A percentile compares a stretch with the other conserved stretches of the same genome.
Evolutionary conservation across 1,140 invertebrate species (phyloP).

Genomic region (Neotoxoptera formosana): DNA sequence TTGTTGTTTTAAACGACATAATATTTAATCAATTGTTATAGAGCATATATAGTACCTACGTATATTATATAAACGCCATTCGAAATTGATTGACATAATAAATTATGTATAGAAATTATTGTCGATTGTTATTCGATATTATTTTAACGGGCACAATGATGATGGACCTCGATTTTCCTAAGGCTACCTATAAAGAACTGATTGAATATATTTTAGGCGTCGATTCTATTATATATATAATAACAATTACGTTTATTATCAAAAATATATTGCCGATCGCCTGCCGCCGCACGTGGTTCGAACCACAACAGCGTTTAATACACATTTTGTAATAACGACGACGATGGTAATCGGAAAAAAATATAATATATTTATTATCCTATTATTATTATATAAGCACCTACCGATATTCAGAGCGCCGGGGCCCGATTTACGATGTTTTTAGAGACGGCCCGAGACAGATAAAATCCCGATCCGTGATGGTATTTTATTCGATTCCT

Average conservation of each 20-base stretch:
- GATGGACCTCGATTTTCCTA: background rate
- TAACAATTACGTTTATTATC: background rate
- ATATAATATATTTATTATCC: background rate
- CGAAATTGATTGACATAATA: background rate
- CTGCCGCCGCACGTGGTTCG: background rate
- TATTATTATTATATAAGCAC: background rate
- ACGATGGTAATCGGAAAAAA: background rate
- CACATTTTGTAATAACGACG: background rate
- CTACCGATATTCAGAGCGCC: background rate
- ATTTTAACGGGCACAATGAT: background rate
- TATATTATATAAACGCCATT: background rate
- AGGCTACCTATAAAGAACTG: background rate
- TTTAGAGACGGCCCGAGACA: background rate
- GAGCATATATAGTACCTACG: no score
- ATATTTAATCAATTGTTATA: constrained; percentile 4
- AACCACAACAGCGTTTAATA: background rate
- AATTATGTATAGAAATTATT: background rate
- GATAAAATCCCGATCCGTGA: background rate
- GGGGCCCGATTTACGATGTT: background rate
- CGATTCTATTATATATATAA: no score
- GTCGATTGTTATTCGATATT: constrained; percentile 16
- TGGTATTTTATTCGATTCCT: background rate
- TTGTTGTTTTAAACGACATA: background rate
- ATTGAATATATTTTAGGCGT: constrained; percentile 12
- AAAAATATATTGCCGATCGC: background rate